Conservation (phyloP, 2,113 vertebrate genomes). For the Perccottus glenii region DNA sequence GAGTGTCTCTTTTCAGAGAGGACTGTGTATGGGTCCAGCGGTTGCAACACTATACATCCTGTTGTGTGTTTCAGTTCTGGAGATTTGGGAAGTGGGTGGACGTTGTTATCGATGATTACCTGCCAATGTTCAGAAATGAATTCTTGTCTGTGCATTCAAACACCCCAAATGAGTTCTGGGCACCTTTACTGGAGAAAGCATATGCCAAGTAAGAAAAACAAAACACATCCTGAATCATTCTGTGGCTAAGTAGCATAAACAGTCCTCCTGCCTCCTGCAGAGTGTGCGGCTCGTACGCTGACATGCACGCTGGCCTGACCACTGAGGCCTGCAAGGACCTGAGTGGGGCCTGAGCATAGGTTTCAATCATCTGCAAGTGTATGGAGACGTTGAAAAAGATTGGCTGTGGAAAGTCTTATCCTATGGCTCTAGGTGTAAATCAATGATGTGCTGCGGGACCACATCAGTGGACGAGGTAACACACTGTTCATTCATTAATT, state of each 20-base stretch:
- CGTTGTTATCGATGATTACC: constrained; percentile 74
- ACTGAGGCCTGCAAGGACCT: constrained; percentile 59
- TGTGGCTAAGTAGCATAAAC: background rate
- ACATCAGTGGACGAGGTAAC: background rate
- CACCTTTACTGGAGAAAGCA: constrained; percentile 74
- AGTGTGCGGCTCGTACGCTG: constrained; percentile 46
- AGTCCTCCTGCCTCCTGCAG: constrained; percentile 20
- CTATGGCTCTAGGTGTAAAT: constrained; percentile 23
- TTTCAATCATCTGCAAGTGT: background rate
- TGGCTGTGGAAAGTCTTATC: constrained; percentile 33
- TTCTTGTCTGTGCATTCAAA: constrained; percentile 60
- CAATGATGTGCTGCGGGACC: constrained; percentile 54
- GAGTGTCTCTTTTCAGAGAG: too few relatives aligned
- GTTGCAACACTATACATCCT: too few relatives aligned
- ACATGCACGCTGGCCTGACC: constrained; percentile 26
- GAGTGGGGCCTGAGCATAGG: constrained; percentile 45
- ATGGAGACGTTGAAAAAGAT: background rate
- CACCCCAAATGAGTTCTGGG: constrained; percentile 70
- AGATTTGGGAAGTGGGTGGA: constrained; percentile 75
- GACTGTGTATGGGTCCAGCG: too few relatives aligned
- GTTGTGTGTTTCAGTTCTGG: constrained; percentile 68
- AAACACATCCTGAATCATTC: background rate
- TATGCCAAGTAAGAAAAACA: constrained; percentile 64
- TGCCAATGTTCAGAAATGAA: constrained; percentile 38
- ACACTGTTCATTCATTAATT: too few relatives aligned